Base-by-base conservation (phyloP, 2,113 vertebrate genomes). In the Oceanites oceanicus region DNA sequence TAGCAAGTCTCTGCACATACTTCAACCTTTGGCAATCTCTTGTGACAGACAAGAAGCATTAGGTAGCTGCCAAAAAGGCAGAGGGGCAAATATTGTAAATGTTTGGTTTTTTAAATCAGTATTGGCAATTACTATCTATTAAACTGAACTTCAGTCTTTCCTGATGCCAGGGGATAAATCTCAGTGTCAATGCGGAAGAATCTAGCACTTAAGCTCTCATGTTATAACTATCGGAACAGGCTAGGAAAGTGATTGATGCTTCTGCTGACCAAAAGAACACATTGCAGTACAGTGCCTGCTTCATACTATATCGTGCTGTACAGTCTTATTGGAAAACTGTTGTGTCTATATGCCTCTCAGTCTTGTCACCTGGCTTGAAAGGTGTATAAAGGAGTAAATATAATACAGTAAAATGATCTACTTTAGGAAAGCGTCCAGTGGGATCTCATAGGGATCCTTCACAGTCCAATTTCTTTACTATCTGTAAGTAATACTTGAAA, bases 271-370 rank as follows among this genome's bases (percentile, higher is more conserved):
- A 77, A 90, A 90, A 90, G 59, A 96, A 83, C 52, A 1, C 95
- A 36, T 95, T 96, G 59, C 91, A 94, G 82, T 94, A 32, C 78
- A 96, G 83, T 93, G 70, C 95, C 94, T 94, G 82, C 73, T 95
- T 95, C 75, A 76, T 94, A 19, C 85, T 95, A 15, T 95, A 34
- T 67, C 88, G 90, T 94, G 67, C 90, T 92, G 85, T 93, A 50
- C 95, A 66, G 8, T 94, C 92, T 95, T 96, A 94, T 32, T 96
- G 95, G 95, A 95, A 97, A 96, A 95, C 90, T 94, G 90, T 96
- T 96, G 92, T 97, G 85, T 96, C 96, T 96, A 95, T 95, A 95
- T 94, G 82, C 95, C 81, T 95, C 94, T 96, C 90, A 96, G 96
- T 93, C 92, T 93, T 96, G 90, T 97, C 93, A 96, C 90, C 92